Evolutionary conservation across 1,140 invertebrate species (phyloP), one percentile per base, ranked within the genome.

Genomic region (Pararge aegeria): DNA sequence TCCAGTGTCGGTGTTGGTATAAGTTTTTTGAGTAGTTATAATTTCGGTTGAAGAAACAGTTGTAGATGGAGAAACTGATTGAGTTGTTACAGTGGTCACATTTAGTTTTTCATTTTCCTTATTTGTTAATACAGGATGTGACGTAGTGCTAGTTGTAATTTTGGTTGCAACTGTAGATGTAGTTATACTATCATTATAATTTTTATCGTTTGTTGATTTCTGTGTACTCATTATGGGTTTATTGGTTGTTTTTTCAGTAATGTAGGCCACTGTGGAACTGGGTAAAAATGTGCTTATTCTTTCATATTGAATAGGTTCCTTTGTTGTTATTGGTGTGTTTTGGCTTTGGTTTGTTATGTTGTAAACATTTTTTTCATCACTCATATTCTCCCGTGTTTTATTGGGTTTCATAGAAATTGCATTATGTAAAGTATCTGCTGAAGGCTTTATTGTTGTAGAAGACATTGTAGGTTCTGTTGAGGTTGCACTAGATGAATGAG

Each of bases 41-140:
- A 76, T 60, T 72, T 84, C 78, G 12, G 80, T 89, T n/a, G 79
- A 84, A 5, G 82, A 76, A 18, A 77, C 82, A 13, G 87, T 73
- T 18, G 87, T 83, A 5, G 80, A 87, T 5, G 80, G 78, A 20
- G 78, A 87, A 13, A 89, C 73, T 15, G 87, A 87, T 68, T 89
- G 84, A 30, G 84, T 89, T 15, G 83, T 87, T 30, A 86, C 70
- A 5, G 82, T 89, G 21, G 83, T 90, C 1, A 68, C 53, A 68
- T 84, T 87, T 13, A 68, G 61, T 68, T 76, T 83, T 48, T 88
- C 78, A 40, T 78, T 64, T 51, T 74, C 59, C 53, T 69, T 66
- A 34, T 49, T 53, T 44, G 64, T 64, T 38, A 50, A 37, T 4
- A 56, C 27, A 53, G 49, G 38, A 29, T 16, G 37, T 46, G 69